Percentiles rank a stretch among this genome's conserved stretches.
phyloP scores from a whole-genome alignment of 2,113 vertebrate genomes.

The Embiotoca jacksoni region DNA sequence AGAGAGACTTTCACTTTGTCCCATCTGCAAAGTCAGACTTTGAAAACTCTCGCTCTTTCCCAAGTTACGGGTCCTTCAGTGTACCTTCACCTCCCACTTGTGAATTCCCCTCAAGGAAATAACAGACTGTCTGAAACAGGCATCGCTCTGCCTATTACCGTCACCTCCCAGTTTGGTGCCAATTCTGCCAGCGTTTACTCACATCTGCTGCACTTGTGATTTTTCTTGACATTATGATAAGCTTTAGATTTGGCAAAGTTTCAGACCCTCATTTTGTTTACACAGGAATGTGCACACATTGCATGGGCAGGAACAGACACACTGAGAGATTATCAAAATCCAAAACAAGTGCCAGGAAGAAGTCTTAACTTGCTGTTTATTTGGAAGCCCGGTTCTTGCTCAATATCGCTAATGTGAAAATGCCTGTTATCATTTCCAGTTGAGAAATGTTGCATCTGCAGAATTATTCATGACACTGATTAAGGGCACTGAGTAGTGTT shows the following conservation, averaged over 20 bases:
- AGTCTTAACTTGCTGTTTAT: slow-evolving; percentile 51
- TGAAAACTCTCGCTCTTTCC: not conserved
- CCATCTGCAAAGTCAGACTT: not conserved
- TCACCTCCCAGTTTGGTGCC: not conserved
- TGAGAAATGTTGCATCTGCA: not conserved
- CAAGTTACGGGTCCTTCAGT: not conserved
- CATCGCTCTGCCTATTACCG: not conserved
- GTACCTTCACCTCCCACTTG: not conserved
- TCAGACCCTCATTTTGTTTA: not conserved
- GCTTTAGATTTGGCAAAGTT: slow-evolving; percentile 24
- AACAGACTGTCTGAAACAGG: not conserved
- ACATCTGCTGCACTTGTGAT: slow-evolving; percentile 12
- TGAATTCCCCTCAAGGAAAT: not conserved
- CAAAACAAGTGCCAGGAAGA: not conserved
- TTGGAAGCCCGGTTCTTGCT: slow-evolving; percentile 31
- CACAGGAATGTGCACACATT: slow-evolving; percentile 14
- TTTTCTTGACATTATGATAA: not conserved
- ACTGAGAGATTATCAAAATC: not conserved
- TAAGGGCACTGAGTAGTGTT: not conserved
- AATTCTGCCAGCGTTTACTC: not conserved
- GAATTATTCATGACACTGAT: not conserved
- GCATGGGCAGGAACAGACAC: slow-evolving; percentile 19
- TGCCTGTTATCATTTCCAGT: not conserved
- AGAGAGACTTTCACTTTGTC: not conserved
- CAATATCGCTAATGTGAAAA: slow-evolving; percentile 16